Base-by-base conservation (phyloP, 2,113 vertebrate genomes). In the Enhydra lutris region DNA sequence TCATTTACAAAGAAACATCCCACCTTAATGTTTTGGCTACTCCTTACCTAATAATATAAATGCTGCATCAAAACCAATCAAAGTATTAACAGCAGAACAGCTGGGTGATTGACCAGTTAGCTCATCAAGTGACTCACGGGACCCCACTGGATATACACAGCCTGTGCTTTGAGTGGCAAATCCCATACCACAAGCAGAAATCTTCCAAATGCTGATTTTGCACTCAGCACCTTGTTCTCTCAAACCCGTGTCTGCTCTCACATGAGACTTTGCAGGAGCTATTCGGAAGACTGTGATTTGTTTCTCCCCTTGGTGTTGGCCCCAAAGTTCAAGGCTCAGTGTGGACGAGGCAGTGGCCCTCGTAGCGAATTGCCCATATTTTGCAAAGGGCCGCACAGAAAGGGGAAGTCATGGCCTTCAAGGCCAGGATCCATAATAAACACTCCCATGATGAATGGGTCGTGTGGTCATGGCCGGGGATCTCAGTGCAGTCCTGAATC, bases 51-150 rank as follows among this genome's bases (percentile, higher is more conserved):
- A 55, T 36, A 69, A 45, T 57, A 52, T 3, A 59, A 4, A 71
- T 1, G 59, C 29, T 21, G 29, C 45, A 84, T 50, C 42, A 69
- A 86, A 86, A 93, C 73, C 6, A 86, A 78, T 34, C 52, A 95
- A 96, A 96, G 92, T 67, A 34, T 34, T 97, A 97, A 95, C 91
- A 97, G 94, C 42, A 96, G 85, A 97, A 98, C 29, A 94, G 88
- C 88, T 97, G 67, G 65, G 55, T 65, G 84, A 96, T 79, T 91
- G 94, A 91, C 82, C 98, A 96, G 95, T 97, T 97, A 97, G 73
- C 97, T 98, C 97, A 96, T 93, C 95, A 96, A 96, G 96, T 96
- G 82, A 76, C 71, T 0, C 57, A 89, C 0, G 1, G 24, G n/a
- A 7, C 1, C 2, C 1, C 7, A 47, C 36, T 18, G 86, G 57